These are phyloP conservation scores for Apotomis turbidana DNA, from an alignment of 2,888 invertebrate species.

Conservation along the genomic window DNA sequence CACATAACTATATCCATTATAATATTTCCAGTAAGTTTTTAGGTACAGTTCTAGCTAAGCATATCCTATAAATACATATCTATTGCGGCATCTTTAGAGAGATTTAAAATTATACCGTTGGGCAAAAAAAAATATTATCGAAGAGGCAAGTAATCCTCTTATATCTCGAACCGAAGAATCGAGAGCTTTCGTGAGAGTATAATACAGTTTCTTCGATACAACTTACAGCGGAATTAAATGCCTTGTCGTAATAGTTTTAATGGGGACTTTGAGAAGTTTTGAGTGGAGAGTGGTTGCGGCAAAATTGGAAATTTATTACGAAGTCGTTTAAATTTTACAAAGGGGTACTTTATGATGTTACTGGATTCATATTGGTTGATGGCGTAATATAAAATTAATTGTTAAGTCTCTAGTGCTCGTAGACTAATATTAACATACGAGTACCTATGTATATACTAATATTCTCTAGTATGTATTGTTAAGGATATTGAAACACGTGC, in stretches of 20 bases:
- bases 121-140: constrained; percentile 13
- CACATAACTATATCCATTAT: too few species aligned
- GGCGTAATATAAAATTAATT: not conserved
- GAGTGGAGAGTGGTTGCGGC: constrained; percentile 27
- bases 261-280: constrained; percentile 38
- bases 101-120: not conserved
- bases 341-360: not conserved
- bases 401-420: too few species aligned
- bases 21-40: too few species aligned
- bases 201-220: constrained; percentile 37
- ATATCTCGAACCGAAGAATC: constrained; percentile 25
- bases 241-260: constrained; percentile 43
- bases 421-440: too few species aligned
- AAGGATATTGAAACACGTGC: too few species aligned
- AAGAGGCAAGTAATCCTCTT: constrained; percentile 33
- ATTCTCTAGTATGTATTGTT: too few species aligned
- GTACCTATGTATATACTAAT: too few species aligned
- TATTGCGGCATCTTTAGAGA: not conserved
- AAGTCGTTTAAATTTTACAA: constrained; percentile 24
- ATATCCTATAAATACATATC: not conserved
- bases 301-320: constrained; percentile 30
- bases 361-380: constrained; percentile 3
- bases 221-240: constrained; percentile 35
- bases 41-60: not conserved
- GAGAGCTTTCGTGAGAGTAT: constrained; percentile 23